Conservation (phyloP, 2,797 vertebrate species). For the Anguilla obscura region DNA sequence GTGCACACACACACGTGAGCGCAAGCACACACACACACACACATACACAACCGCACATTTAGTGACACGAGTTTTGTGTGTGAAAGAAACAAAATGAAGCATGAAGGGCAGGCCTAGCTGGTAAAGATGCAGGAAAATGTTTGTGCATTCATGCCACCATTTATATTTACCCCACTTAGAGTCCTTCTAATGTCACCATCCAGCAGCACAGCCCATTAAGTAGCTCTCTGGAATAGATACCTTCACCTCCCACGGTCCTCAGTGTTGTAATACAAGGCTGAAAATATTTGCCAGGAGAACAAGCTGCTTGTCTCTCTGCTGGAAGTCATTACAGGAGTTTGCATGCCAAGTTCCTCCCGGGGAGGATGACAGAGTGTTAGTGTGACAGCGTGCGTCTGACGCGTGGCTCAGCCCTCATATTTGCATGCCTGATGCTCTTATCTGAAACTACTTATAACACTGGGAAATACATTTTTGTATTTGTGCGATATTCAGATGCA, state of each 20-base stretch:
- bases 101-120: background rate
- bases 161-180: background rate
- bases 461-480: background rate
- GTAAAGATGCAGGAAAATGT: background rate
- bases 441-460: background rate
- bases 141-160: background rate
- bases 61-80: slow-evolving; percentile 16
- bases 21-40: background rate
- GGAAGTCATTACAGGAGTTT: background rate
- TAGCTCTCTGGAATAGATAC: background rate
- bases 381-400: background rate
- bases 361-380: background rate
- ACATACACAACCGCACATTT: background rate
- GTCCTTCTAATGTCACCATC: background rate
- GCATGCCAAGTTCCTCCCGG: background rate
- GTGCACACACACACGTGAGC: background rate
- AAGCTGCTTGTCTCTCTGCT: background rate
- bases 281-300: background rate
- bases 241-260: background rate
- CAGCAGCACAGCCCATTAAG: background rate
- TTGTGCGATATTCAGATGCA: background rate
- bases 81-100: background rate
- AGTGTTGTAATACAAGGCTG: background rate
- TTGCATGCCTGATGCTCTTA: background rate
- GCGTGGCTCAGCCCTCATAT: background rate